These are phyloP conservation scores for Actenoides lindsayi DNA, from an alignment of 2,113 vertebrate species.

Conservation along the genomic window DNA sequence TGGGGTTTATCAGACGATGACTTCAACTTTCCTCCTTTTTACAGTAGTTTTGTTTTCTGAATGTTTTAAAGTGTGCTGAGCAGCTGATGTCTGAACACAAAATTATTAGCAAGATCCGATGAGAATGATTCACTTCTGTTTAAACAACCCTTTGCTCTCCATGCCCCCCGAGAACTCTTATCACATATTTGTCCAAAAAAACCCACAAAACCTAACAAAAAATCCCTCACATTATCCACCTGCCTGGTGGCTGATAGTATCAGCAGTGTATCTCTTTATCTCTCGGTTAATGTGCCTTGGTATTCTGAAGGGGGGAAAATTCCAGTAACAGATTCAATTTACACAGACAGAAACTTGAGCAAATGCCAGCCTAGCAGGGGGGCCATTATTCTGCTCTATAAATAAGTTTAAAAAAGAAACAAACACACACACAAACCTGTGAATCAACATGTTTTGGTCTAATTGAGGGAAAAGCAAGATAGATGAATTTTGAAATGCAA, in stretches of 20 bases:
- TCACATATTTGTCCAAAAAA: constrained; percentile 77
- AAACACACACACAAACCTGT: constrained; percentile 76
- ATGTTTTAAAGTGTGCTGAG: constrained; percentile 38
- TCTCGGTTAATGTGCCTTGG: constrained; percentile 77
- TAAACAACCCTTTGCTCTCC: constrained; percentile 70
- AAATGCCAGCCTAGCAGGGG: constrained; percentile 83
- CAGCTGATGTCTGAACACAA: constrained; percentile 63
- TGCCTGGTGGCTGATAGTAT: constrained; percentile 72
- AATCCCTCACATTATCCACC: constrained; percentile 64
- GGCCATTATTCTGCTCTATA: constrained; percentile 83
- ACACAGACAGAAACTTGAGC: constrained; percentile 82
- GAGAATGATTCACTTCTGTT: constrained; percentile 74
- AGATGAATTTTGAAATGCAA: constrained; percentile 84
- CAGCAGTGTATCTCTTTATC: constrained; percentile 79
- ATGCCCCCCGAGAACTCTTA: constrained; percentile 76
- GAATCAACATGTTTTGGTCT: constrained; percentile 85
- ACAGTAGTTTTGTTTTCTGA: constrained; percentile 28
- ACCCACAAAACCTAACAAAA: constrained; percentile 54
- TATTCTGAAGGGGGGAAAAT: constrained; percentile 81
- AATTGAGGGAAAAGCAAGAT: constrained; percentile 80
- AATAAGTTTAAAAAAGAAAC: constrained; percentile 84
- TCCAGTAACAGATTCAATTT: constrained; percentile 84
- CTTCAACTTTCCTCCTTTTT: not conserved
- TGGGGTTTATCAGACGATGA: not conserved
- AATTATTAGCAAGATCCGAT: constrained; percentile 75